Conservation (phyloP, 2,888 invertebrate genomes). For the Diploptera punctata region DNA sequence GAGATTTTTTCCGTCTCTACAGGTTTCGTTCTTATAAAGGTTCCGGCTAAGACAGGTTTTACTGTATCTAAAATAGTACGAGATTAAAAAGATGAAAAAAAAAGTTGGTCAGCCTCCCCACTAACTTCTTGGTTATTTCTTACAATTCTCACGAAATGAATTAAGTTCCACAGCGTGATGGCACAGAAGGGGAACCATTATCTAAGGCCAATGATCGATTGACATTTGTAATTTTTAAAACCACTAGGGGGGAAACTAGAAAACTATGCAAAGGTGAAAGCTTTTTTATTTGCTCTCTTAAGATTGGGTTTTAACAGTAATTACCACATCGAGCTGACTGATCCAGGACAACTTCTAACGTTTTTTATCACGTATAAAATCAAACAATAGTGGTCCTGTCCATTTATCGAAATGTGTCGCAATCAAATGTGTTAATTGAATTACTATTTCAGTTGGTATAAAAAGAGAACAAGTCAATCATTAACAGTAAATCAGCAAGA, state of each 20-base stretch:
- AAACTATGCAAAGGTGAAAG: background rate
- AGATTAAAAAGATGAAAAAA: no score
- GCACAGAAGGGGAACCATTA: background rate
- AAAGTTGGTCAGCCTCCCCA: no score
- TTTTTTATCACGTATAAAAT: background rate
- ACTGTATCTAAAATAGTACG: no score
- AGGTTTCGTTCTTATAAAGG: no score
- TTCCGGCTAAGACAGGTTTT: no score
- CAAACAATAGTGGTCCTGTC: background rate
- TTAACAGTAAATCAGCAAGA: no score
- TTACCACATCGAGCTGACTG: no score
- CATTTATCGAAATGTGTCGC: no score
- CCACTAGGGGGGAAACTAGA: background rate
- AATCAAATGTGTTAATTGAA: background rate
- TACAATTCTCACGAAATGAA: background rate
- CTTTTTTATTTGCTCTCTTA: background rate
- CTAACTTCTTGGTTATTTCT: background rate
- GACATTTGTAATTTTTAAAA: conserved; percentile 13
- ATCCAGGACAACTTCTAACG: background rate
- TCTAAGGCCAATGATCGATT: background rate
- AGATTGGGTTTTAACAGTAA: background rate
- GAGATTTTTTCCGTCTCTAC: no score
- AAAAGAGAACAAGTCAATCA: no score
- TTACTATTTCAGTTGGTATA: no score
- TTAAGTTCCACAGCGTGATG: background rate